Percentiles rank a stretch among this genome's conserved stretches.
Evolutionary conservation across 2,888 invertebrate genomes (phyloP).

Genomic region (Drosophila crucigera): DNA sequence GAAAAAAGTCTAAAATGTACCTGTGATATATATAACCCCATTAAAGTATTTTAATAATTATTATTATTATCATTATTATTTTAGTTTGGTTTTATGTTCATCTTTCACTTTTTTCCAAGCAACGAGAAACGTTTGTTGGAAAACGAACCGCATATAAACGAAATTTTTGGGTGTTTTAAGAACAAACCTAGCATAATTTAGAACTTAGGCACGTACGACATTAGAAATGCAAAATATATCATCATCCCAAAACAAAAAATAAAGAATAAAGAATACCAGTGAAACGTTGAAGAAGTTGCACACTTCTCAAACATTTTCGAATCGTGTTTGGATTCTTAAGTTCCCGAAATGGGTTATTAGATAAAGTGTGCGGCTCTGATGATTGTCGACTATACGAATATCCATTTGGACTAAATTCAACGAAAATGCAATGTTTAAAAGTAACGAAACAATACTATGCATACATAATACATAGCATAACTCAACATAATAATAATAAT

Average conservation of each 20-base stretch:
- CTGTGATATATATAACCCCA: conserved; percentile 84
- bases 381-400: conserved; percentile 31
- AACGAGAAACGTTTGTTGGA: conserved; percentile 54
- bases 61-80: conserved; percentile 38
- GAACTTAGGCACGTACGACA: conserved; percentile 74
- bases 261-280: conserved; percentile 36
- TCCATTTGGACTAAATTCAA: conserved; percentile 67
- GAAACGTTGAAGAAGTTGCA: conserved; percentile 37
- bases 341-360: conserved; percentile 12
- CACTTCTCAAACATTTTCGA: conserved; percentile 29
- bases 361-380: conserved; percentile 21
- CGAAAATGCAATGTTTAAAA: conserved; percentile 61
- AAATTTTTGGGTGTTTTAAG: conserved; percentile 51
- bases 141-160: conserved; percentile 34
- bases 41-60: conserved; percentile 73
- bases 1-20: conserved; percentile 84
- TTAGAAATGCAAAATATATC: conserved; percentile 78
- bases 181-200: conserved; percentile 69
- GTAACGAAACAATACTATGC: conserved; percentile 31
- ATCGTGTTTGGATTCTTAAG: conserved; percentile 42
- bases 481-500: conserved; percentile 18
- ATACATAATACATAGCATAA: conserved; percentile 33
- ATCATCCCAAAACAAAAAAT: conserved; percentile 42
- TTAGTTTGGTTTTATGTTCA: conserved; percentile 33
- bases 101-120: conserved; percentile 29